Base-by-base conservation (phyloP, 2,888 invertebrate genomes). In the Ceramica pisi region DNA sequence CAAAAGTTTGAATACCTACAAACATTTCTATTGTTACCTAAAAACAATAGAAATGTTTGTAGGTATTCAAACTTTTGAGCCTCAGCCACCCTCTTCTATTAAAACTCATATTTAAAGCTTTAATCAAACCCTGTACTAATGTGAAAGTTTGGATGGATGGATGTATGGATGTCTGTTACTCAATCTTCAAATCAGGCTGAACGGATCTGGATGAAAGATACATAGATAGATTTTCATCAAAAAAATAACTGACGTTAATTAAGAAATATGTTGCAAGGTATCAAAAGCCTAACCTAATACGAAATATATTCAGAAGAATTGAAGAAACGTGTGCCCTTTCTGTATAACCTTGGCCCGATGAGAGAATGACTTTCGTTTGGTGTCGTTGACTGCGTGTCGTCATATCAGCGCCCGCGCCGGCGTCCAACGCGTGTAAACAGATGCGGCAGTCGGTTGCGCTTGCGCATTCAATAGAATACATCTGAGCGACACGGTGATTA, bases 331-430 rank as follows among this genome's bases (percentile, higher is more conserved):
- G 53, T 69, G 56, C 86, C 85, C 87, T 90, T 90, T 90, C 65
- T 67, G 63, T 69, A 62, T 82, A 87, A 89, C 91, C 91, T 92
- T 92, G 92, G 87, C 90, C 87, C 60, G 81, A 55, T 87, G 77
- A 75, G 79, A 85, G 85, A 88, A 80, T 85, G 85, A 82, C 87
- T 91, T 90, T 91, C 89, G 59, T 87, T 80, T 51, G 67, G 75
- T 76, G 85, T 83, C 86, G 81, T 81, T 84, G 78, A 85, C 82
- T 78, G 72, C 53, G 48, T 63, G 69, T 67, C 78, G 70, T 67
- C 75, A 78, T 61, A 62, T 48, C 65, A 31, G 16, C 14, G 38
- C 10, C 10, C 35, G 16, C 14, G 38, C 7, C 31, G 50, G 35
- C 53, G 26, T 55, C 26, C 67, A 57, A 71, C 44, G 26, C 68